These are phyloP conservation scores for Dastarcus helophoroides DNA, from an alignment of 2,888 invertebrate genomes.

Conservation along the genomic window DNA sequence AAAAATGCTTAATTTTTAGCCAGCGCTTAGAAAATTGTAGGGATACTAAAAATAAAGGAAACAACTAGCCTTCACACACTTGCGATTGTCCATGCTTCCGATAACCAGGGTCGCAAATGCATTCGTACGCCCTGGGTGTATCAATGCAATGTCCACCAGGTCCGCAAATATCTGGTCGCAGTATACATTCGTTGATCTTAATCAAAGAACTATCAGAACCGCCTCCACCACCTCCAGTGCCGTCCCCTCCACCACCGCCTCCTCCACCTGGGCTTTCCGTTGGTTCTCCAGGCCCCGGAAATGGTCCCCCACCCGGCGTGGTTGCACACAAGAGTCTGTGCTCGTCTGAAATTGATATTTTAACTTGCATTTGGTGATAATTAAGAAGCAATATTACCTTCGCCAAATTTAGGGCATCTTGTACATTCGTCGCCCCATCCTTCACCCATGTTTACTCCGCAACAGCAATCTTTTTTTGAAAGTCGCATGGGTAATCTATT, in stretches of 20 bases:
- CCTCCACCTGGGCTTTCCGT: slow-evolving; percentile 20
- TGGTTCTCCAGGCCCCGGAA: too few species aligned
- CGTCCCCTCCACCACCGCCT: slow-evolving; percentile 15
- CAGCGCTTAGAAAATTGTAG: slow-evolving; percentile 1
- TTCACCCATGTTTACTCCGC: slow-evolving; percentile 75
- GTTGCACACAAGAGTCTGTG: slow-evolving; percentile 32
- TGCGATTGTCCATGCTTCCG: slow-evolving; percentile 34
- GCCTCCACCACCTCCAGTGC: slow-evolving; percentile 4
- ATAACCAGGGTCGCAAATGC: slow-evolving; percentile 65
- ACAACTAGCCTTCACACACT: slow-evolving; percentile 41
- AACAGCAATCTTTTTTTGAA: slow-evolving; percentile 76
- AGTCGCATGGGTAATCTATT: slow-evolving; percentile 56
- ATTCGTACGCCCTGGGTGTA: slow-evolving; percentile 63
- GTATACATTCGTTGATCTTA: slow-evolving; percentile 62
- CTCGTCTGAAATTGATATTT: slow-evolving; percentile 33
- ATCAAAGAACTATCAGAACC: slow-evolving; percentile 21
- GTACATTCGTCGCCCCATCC: slow-evolving; percentile 75
- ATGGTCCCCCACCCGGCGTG: slow-evolving; percentile 9
- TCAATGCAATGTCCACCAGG: slow-evolving; percentile 62
- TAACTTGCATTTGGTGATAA: too few species aligned
- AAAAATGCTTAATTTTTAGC: slow-evolving; percentile 7
- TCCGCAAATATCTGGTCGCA: slow-evolving; percentile 64
- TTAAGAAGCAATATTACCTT: slow-evolving; percentile 34
- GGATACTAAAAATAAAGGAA: slow-evolving; percentile 4
- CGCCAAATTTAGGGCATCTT: slow-evolving; percentile 56